Base-by-base conservation (phyloP, 2,113 vertebrate genomes). In the Gasterosteus aculeatus region DNA sequence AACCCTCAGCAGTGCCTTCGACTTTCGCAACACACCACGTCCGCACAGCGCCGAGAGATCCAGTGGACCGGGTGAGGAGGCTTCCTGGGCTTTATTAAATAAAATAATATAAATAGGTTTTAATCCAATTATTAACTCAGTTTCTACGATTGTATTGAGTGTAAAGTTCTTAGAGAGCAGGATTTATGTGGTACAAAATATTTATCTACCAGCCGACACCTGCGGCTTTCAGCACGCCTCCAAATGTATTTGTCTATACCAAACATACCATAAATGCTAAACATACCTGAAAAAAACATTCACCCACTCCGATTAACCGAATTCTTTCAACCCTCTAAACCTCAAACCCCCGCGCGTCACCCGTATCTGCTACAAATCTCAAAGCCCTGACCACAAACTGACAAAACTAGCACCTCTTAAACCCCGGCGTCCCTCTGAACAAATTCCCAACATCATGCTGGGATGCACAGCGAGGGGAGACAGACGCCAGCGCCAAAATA, bases 401-500 rank as follows among this genome's bases (percentile, higher is more conserved):
- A 89, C 80, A 88, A 85, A 87, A 86, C 82, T 84, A 67, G 80
- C 87, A 84, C 89, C 65, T 79, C 65, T 46, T 18, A 80, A 89
- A 87, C 85, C 86, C 85, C 69, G 85, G 69, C 7, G 22, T 57
- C 78, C 51, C 74, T 78, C 71, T 57, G 74, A 70, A 75, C 75
- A 78, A 89, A 87, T 79, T 51, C 76, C 81, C 67, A 19, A 76
- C 80, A 88, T 80, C 70, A 53, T 42, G 53, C 69, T 42, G 78
- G 76, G 91, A 88, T 85, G 85, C 77, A 70, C 80, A 49, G 61
- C 47, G 81, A 83, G 69, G 71, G 84, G 82, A 90, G 90, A 90
- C 91, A 90, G 89, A 91, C 86, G 83, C 88, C 91, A 87, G 80
- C 63, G 82, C 87, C 76, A 81, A 88, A 92, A 85, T 90, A 91